Evolutionary conservation across 2,888 invertebrate genomes (phyloP).

Genomic region (Phytoseiulus persimilis): DNA sequence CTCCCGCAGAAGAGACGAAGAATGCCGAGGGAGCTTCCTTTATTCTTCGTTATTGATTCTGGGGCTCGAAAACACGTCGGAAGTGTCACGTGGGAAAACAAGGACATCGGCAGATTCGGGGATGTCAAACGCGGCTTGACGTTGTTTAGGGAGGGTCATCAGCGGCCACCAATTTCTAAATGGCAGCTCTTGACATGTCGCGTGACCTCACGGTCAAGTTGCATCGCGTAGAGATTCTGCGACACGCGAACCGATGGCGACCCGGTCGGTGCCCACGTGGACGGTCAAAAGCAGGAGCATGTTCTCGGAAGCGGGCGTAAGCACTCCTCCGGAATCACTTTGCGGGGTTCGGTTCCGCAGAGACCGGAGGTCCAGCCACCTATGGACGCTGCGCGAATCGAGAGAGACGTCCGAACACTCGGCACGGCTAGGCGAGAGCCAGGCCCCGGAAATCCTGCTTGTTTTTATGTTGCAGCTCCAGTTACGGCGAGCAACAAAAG

Average conservation of each 20-base stretch:
- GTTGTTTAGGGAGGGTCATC: neutral
- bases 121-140: neutral
- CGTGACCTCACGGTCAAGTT: neutral
- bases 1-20: no score
- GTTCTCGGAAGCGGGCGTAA: neutral
- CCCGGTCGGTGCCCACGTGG: neutral
- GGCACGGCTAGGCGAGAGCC: no score
- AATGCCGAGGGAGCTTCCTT: no score
- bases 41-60: no score
- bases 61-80: no score
- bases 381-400: neutral
- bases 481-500: no score
- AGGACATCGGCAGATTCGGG: neutral
- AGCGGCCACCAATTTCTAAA: constrained; percentile 14
- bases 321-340: neutral
- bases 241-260: neutral
- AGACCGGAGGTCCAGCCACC: neutral
- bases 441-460: no score
- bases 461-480: no score
- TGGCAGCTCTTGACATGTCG: constrained; percentile 35
- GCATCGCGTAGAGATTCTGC: neutral
- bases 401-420: no score
- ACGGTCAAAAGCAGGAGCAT: neutral
- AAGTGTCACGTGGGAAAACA: neutral
- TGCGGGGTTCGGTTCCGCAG: no score